A percentile compares a stretch with the other conserved stretches of the same genome.
phyloP scores from a whole-genome alignment of 1,140 invertebrate species.

The Eumeta japonica region DNA sequence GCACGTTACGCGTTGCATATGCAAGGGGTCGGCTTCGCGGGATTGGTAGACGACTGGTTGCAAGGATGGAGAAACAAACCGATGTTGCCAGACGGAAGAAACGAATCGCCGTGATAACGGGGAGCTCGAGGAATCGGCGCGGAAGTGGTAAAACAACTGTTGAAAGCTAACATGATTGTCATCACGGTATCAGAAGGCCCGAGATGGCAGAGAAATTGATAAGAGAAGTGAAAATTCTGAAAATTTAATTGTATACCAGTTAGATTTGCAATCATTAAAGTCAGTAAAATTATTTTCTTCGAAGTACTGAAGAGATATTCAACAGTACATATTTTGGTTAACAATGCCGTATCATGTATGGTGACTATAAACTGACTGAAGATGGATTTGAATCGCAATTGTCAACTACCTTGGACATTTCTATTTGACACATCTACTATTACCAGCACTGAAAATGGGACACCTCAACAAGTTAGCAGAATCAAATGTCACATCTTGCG shows the following conservation, averaged over 20 bases:
- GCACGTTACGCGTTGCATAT: constrained; percentile 37
- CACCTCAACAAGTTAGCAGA: constrained; percentile 59
- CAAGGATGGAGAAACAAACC: constrained; percentile 41
- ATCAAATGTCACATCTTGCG: constrained; percentile 86
- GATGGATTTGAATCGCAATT: constrained; percentile 85
- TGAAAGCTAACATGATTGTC: constrained; percentile 79
- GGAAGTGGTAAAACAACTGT: constrained; percentile 75
- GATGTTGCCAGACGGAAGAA: constrained; percentile 45
- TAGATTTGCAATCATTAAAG: constrained; percentile 66
- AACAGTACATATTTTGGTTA: constrained; percentile 74
- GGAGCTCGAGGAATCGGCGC: constrained; percentile 83
- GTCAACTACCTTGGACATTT: constrained; percentile 89
- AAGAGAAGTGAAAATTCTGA: constrained; percentile 51
- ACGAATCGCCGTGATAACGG: constrained; percentile 82
- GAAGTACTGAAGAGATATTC: constrained; percentile 63
- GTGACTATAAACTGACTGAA: constrained; percentile 69
- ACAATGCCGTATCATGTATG: constrained; percentile 89
- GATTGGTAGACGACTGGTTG: constrained; percentile 47
- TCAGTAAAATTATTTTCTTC: constrained; percentile 77
- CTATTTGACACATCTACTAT: constrained; percentile 78
- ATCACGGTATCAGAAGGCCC: constrained; percentile 77
- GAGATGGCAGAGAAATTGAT: constrained; percentile 60
- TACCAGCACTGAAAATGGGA: constrained; percentile 71
- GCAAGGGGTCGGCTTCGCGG: constrained; percentile 41
- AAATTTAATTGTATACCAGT: constrained; percentile 36